Base-by-base conservation (phyloP, 2,113 vertebrate genomes). In the Sinocyclocheilus rhinocerous region DNA sequence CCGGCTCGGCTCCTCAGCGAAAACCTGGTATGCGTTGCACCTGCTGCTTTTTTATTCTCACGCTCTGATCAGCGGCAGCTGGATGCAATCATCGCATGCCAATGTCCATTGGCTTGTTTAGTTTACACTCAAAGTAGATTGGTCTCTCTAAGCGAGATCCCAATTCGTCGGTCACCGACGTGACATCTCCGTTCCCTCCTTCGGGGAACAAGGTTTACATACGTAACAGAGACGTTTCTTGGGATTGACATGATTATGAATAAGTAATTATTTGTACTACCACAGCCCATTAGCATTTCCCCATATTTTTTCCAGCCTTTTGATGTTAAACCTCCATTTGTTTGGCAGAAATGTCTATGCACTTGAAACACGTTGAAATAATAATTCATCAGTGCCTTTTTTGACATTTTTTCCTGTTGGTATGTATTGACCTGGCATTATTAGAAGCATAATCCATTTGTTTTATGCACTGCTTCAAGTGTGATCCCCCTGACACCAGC, bases 401-500 rank as follows among this genome's bases (percentile, higher is more conserved):
- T 63, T n/a, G 20, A 63, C 4, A 20, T 48, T 57, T 67, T 82
- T 67, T 13, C 6, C 4, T 83, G 50, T 80, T 52, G 50, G 81
- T 69, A 59, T 26, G 50, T 82, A 36, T 20, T 81, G 65, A 36
- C 63, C 16, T 69, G 26, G 36, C 11, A 33, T 69, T 69, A 33
- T 63, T 29, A 42, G 69, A 75, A 59, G 22, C n/a, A 4, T 75
- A 33, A 65, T 15, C 29, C 15, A 33, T 67, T 76, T 76, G 26
- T 82, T 86, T 26, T 15, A 52, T 69, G n/a, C 76, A 59, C 18
- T 57, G 84, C 22, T 55, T 86, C 22, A 45, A 69, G 42, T 42
- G 15, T 50, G 76, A 55, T 36, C 42, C 81, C 48, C 69, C 45
- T 81, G 77, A 82, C 87, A 86, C 75, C 77, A 86, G 80, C 69